Evolutionary conservation across 2,888 invertebrate species (phyloP), one percentile per base, ranked within the genome.

Genomic region (Beris morrisii): DNA sequence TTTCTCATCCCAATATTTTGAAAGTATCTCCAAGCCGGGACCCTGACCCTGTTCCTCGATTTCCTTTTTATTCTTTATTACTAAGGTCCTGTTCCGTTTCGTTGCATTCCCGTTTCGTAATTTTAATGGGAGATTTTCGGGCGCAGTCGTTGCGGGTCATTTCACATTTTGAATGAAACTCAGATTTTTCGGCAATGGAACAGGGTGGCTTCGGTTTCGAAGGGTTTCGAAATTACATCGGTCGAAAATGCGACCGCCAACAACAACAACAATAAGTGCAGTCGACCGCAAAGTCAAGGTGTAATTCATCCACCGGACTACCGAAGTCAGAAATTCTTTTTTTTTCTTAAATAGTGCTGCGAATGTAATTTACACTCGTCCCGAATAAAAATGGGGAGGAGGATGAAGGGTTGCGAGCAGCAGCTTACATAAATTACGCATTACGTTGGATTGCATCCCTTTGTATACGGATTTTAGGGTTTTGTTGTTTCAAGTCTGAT

Each of bases 261-360:
- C 52, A 38, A 38, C 7, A 22, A 22, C 22, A 59, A 59, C 48
- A 61, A 61, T 61, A 38, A 61, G 50, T 61, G 50, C 61, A 61
- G 61, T 61, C 61, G 61, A 61, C 61, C 61, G 50, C 61, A 61
- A 50, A 61, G 61, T 61, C 61, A 61, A 61, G 61, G 61, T 61
- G 61, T 61, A 61, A 61, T 61, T 43, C 38, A 61, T 61, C 52
- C 61, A 38, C 50, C 50, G 61, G 61, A 53, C 50, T 50, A 22
- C n/a, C n/a, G 30, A 30, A 31, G 28, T 53, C 53, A 53, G n/a
- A 4, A 44, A n/a, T n/a, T n/a, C n/a, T n/a, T n/a, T n/a, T n/a
- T n/a, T n/a, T n/a, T n/a, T n/a, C n/a, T n/a, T n/a, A 56, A 11
- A 5, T 54, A n/a, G 30, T 38, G 9, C n/a, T 13, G 31, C 59